Evolutionary conservation across 2,797 vertebrate species (phyloP).

Genomic region (Melanotaenia boesemani): DNA sequence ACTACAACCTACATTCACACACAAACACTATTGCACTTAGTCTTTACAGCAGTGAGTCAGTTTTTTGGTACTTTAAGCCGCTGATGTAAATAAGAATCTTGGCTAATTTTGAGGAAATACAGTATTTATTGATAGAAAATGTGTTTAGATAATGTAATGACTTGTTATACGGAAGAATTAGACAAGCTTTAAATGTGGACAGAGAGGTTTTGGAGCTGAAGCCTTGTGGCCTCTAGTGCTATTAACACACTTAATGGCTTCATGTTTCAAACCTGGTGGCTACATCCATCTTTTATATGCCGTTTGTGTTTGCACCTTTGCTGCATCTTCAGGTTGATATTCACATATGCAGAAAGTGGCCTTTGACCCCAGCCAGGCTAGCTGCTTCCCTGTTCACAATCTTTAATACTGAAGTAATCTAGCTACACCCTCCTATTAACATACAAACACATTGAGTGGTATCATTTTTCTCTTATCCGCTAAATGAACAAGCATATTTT

Average conservation of each 20-base stretch:
- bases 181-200: background rate
- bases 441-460: background rate
- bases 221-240: background rate
- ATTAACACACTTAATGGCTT: background rate
- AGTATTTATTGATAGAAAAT: background rate
- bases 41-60: no score
- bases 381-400: background rate
- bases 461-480: background rate
- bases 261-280: background rate
- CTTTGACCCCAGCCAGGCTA: background rate
- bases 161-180: background rate
- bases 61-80: background rate
- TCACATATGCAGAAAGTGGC: background rate
- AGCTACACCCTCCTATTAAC: conserved; percentile 5
- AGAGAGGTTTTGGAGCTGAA: background rate
- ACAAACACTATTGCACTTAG: no score
- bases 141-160: background rate
- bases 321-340: background rate
- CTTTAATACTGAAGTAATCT: background rate
- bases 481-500: background rate
- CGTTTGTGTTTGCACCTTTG: background rate
- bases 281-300: background rate
- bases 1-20: no score
- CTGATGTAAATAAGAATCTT: background rate
- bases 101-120: background rate